Evolutionary conservation across 2,888 invertebrate genomes (phyloP), one percentile per base, ranked within the genome.

Genomic region (Hecatera dysodea): DNA sequence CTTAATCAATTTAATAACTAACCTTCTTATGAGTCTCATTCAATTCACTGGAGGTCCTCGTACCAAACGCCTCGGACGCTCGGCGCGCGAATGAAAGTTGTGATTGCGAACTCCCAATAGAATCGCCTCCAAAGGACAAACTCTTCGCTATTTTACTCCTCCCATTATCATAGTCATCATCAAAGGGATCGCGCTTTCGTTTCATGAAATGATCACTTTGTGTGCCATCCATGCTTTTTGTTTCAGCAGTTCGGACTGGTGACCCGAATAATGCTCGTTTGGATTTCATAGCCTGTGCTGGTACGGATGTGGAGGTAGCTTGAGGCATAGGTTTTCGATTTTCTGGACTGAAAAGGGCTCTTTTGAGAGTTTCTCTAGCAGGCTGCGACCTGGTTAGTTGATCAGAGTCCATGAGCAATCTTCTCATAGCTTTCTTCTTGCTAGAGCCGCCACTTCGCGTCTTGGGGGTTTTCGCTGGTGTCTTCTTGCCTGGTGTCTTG

Each of bases 281-380:
- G 0, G 97, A 97, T 79, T 94, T 97, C 89, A 97, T 96, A 8
- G 96, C 85, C 86, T 96, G 88, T 85, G 94, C 67, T 81, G 96
- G 87, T 87, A 96, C 89, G 66, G 94, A 93, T 75, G 96, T 66
- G 86, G 95, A 88, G 81, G 96, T 69, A 69, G 91, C 68, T 67
- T 81, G 63, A 5, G 92, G 90, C 8, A 90, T 62, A 44, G 91
- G 65, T 86, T 93, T 87, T 84, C 91, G 92, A 75, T 95, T 96
- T 80, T 96, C 96, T 2, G 98, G 98, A 88, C 98, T 98, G 84
- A 98, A 98, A 2, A 98, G 90, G 0, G 98, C 98, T 68, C 98
- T 95, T 83, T 98, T 98, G 6, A 90, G 80, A 0, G 96, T 96
- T 87, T 97, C 97, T 27, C 96, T 90, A 0, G 96, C 93, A 4